Evolutionary conservation across 2,113 vertebrate species (phyloP).

Genomic region (Micromys minutus): DNA sequence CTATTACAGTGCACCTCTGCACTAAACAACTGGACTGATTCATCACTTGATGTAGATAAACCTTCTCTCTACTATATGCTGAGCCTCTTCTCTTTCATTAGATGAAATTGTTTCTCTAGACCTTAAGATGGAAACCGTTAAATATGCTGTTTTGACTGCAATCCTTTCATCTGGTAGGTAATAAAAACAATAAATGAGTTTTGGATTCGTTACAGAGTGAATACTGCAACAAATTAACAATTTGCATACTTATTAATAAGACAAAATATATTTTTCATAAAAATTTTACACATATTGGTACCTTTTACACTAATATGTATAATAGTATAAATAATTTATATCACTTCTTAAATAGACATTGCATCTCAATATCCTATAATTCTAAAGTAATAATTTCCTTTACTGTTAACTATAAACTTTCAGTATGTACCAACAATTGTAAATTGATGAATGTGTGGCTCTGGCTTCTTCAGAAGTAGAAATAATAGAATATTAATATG

Average conservation of each 20-base stretch:
- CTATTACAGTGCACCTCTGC: neutral
- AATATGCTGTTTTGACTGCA: neutral
- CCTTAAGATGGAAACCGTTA: neutral
- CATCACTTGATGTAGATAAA: neutral
- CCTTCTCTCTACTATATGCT: neutral
- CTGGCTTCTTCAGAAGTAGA: neutral
- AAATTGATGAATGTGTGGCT: neutral
- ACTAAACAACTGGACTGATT: neutral
- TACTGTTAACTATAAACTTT: neutral
- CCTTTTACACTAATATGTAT: neutral
- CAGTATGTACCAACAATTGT: neutral
- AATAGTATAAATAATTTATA: neutral
- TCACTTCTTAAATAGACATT: neutral
- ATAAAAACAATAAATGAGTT: neutral
- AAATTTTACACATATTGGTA: neutral
- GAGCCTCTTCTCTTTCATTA: neutral
- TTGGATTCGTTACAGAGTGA: neutral
- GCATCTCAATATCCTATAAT: neutral
- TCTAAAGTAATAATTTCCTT: neutral
- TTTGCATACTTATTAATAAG: neutral
- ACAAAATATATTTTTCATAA: neutral
- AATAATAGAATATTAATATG: neutral
- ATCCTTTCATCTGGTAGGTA: neutral
- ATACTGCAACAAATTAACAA: neutral
- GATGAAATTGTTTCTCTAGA: neutral